Base-by-base conservation (phyloP, 2,888 invertebrate genomes). In the Tortrix viridana region DNA sequence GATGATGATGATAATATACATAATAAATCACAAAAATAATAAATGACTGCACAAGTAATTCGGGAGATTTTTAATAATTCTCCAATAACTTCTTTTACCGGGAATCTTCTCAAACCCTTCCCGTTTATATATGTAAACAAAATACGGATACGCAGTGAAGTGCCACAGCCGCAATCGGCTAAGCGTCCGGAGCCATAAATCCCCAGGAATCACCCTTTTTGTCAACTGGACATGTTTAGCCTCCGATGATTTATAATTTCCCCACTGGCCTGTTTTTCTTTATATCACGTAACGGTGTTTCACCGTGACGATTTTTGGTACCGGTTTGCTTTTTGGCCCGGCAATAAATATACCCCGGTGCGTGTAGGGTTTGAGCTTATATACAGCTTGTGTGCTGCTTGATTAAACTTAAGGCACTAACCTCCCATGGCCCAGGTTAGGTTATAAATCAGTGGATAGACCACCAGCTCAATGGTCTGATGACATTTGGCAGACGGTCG, bases 161-260 rank as follows among this genome's bases (percentile, higher is more conserved):
- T 7, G 50, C 50, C 19, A 37, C 37, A 37, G 14, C 41, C 37
- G 32, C 2, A 5, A 16, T 6, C 50, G 37, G 19, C 37, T 37
- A 37, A 50, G 50, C 50, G 37, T 19, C 37, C 41, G 7, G 20
- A 5, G 38, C n/a, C 50, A 58, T 63, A 63, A 63, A 63, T 63
- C 44, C 16, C 46, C 5, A 63, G 53, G 50, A 63, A 63, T 63
- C 62, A 62, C 62, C 63, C 63, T 63, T 63, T 63, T 63, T 63
- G 63, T 63, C 63, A 57, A 58, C 57, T 47, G 63, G 63, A 63
- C 63, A 48, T 63, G 63, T 63, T 58, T 57, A 63, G 63, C 46
- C 56, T 47, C 57, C 43, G 37, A 58, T 63, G 63, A 63, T 63
- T 63, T 63, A 63, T 58, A 63, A 48, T 48, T 23, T 38, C 47